phyloP scores from a whole-genome alignment of 2,797 vertebrate genomes.

The Philypnodon macrostomus region DNA sequence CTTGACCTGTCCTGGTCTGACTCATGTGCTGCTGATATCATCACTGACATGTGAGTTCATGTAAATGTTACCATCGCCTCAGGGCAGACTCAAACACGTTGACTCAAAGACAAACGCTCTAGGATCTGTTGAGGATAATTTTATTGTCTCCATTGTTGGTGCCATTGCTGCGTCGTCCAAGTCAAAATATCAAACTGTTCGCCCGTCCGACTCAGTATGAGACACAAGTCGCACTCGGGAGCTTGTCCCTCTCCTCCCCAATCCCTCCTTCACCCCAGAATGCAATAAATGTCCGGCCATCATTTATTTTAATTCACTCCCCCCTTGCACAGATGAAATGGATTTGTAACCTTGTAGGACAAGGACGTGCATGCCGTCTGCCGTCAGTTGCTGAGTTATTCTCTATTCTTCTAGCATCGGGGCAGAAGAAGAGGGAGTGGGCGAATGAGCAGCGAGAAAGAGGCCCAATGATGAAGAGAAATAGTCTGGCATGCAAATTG shows the following conservation, averaged over 20 bases:
- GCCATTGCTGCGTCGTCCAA: too few species aligned
- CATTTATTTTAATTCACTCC: conserved; percentile 83
- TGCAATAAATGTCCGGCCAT: conserved; percentile 79
- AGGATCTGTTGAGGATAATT: conserved; percentile 28
- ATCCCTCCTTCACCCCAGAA: conserved; percentile 75
- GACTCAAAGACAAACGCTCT: conserved; percentile 36
- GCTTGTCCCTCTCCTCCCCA: conserved; percentile 71
- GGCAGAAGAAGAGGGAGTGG: conserved; percentile 37
- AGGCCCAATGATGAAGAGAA: conserved; percentile 80
- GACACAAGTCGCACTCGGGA: conserved; percentile 62
- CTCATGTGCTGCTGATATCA: not conserved
- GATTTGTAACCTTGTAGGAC: conserved; percentile 85
- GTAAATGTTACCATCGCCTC: not conserved
- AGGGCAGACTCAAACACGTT: conserved; percentile 8
- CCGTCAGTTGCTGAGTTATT: conserved; percentile 79
- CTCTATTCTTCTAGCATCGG: conserved; percentile 77
- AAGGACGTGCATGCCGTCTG: conserved; percentile 81
- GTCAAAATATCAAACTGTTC: conserved; percentile 55
- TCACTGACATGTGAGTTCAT: not conserved
- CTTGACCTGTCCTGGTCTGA: not conserved
- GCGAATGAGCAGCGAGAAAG: conserved; percentile 58
- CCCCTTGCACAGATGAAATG: conserved; percentile 81
- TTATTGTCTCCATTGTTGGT: conserved; percentile 39
- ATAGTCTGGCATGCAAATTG: conserved; percentile 82
- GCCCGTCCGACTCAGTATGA: conserved; percentile 56